phyloP scores from a whole-genome alignment of 2,797 vertebrate species.

The Holocentrus rufus region DNA sequence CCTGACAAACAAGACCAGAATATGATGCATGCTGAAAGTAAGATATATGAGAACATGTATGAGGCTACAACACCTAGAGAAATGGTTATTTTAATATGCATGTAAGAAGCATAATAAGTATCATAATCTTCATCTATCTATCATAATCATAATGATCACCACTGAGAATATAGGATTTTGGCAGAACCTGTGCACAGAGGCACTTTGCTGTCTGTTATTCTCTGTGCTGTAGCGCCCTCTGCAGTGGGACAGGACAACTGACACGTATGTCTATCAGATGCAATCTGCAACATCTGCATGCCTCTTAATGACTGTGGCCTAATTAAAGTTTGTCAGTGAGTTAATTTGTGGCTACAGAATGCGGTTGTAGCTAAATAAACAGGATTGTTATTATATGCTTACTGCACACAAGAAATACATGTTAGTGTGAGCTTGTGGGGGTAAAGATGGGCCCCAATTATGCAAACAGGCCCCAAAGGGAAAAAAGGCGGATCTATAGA shows the following conservation, averaged over 20 bases:
- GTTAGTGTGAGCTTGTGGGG: background rate
- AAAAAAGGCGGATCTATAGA: background rate
- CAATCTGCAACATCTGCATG: background rate
- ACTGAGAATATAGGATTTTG: background rate
- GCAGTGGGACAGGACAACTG: background rate
- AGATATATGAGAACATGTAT: background rate
- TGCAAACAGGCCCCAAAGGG: background rate
- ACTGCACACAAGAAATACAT: background rate
- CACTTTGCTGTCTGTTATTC: background rate
- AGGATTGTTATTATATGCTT: background rate
- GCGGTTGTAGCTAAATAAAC: background rate
- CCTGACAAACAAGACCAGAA: background rate
- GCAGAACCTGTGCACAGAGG: background rate
- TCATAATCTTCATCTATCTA: background rate
- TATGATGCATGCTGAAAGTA: background rate
- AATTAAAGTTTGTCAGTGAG: background rate
- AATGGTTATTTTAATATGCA: background rate
- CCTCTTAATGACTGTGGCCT: background rate
- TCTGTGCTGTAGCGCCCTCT: constrained; percentile 12
- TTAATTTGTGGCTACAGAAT: background rate
- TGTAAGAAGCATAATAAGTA: background rate
- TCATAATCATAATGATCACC: no score
- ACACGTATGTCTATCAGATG: background rate
- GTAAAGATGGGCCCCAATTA: background rate
- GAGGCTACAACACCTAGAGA: background rate